Evolutionary conservation across 2,113 vertebrate genomes (phyloP).

Genomic region (Zootoca vivipara): DNA sequence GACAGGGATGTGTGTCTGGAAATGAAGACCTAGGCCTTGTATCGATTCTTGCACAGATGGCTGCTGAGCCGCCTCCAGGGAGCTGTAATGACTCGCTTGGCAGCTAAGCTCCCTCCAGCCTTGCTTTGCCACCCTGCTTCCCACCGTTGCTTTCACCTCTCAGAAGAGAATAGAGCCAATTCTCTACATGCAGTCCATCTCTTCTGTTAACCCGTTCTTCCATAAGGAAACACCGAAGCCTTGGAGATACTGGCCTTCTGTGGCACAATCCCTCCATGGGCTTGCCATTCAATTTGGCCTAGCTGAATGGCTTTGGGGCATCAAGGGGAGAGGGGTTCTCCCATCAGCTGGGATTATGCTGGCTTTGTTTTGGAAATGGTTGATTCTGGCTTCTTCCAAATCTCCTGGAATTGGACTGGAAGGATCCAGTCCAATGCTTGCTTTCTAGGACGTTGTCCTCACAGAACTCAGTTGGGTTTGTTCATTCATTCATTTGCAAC

Average conservation of each 20-base stretch:
- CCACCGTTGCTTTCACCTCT: neutral
- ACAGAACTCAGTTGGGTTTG: neutral
- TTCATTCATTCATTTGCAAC: too few relatives aligned
- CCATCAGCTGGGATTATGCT: neutral
- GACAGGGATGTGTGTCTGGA: constrained; percentile 9
- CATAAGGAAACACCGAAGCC: neutral
- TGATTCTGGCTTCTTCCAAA: neutral
- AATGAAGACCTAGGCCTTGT: neutral
- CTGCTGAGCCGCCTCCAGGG: constrained; percentile 35
- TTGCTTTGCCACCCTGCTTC: constrained; percentile 25
- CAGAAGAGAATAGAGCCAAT: neutral
- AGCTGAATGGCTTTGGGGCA: neutral
- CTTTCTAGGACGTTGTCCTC: neutral
- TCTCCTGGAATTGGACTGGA: neutral
- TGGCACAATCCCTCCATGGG: neutral
- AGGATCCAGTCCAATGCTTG: neutral
- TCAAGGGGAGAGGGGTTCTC: neutral
- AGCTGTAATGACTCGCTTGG: constrained; percentile 28
- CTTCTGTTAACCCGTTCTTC: neutral
- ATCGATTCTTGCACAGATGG: constrained; percentile 32
- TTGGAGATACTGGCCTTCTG: neutral
- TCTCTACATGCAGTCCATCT: neutral
- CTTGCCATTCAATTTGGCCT: neutral
- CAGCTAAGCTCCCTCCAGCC: constrained; percentile 21
- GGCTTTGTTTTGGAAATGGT: neutral